phyloP scores from a whole-genome alignment of 1,140 invertebrate species.

The Bombus turneri region DNA sequence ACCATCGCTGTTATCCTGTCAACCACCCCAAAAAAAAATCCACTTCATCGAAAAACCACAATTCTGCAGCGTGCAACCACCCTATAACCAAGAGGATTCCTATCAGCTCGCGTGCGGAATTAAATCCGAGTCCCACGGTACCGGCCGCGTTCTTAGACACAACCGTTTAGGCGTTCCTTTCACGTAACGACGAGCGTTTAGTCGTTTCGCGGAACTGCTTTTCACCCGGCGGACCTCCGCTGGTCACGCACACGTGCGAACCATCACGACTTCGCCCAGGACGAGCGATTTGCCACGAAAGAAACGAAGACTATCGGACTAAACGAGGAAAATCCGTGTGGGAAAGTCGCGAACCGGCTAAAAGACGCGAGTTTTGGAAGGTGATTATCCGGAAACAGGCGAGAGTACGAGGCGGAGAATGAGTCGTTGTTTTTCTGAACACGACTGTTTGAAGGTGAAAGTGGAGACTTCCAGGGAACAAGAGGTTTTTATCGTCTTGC shows the following conservation, averaged over 20 bases:
- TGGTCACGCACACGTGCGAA: constrained; percentile 45
- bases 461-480: constrained; percentile 11
- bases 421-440: neutral
- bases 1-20: neutral
- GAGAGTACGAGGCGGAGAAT: neutral
- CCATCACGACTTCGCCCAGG: neutral
- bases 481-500: neutral
- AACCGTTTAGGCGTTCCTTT: constrained; percentile 51
- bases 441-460: constrained; percentile 26
- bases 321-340: constrained; percentile 8
- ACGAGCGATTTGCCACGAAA: neutral
- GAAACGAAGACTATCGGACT: neutral
- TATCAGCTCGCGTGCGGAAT: constrained; percentile 46
- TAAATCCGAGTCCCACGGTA: constrained; percentile 53
- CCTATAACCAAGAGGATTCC: neutral
- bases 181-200: constrained; percentile 55
- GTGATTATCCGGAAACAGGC: neutral
- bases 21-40: neutral
- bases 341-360: neutral
- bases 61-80: neutral
- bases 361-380: neutral
- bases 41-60: neutral
- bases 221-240: constrained; percentile 21
- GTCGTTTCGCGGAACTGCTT: constrained; percentile 49
- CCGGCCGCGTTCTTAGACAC: constrained; percentile 48